Conservation (phyloP, 1,140 invertebrate genomes). For the Orchestia grillus region DNA sequence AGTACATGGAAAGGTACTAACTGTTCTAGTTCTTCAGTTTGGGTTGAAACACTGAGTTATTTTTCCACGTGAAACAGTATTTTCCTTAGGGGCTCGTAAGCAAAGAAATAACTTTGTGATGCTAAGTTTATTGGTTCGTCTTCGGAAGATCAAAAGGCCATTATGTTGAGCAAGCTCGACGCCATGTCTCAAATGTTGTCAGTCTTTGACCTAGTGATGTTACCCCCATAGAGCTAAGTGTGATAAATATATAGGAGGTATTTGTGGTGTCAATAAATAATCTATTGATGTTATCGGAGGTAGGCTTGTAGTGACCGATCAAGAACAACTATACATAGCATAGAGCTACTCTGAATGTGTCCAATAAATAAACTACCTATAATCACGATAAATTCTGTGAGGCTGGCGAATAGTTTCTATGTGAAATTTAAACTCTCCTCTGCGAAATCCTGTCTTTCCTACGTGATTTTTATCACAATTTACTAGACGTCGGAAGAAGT, state of each 20-base stretch:
- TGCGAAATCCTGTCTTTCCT: background rate
- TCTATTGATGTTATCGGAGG: background rate
- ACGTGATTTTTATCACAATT: background rate
- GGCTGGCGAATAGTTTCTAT: background rate
- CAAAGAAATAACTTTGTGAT: background rate
- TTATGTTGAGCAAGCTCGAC: background rate
- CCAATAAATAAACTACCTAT: background rate
- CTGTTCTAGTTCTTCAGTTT: background rate
- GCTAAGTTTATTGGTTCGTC: background rate
- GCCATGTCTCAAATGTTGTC: background rate
- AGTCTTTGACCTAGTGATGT: constrained; percentile 13
- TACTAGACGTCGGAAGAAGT: background rate
- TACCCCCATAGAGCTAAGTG: constrained; percentile 9
- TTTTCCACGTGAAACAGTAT: background rate
- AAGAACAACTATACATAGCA: background rate
- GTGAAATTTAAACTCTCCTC: background rate
- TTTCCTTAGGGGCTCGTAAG: background rate
- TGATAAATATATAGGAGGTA: background rate
- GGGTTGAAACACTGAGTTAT: background rate
- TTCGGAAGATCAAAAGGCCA: background rate
- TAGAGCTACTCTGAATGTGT: background rate
- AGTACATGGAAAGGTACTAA: background rate
- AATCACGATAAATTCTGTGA: background rate
- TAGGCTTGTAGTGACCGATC: background rate
- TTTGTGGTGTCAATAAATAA: background rate